Conservation (phyloP, 2,113 vertebrate genomes). For the Oxygymnocypris stewartii region DNA sequence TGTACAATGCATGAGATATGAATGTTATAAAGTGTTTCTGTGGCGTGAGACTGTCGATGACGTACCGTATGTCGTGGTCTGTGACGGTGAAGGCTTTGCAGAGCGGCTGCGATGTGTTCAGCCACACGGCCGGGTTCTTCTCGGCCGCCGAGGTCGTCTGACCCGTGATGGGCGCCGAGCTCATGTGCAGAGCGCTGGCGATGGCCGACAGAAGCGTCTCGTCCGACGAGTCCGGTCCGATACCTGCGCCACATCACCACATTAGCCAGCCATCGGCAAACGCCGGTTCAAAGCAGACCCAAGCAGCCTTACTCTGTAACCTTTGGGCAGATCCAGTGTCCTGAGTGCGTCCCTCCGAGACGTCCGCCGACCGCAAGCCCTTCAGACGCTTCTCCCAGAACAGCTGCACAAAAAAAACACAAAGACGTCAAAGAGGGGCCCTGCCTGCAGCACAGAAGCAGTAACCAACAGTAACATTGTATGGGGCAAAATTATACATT, state of each 20-base stretch:
- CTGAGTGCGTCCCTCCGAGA: constrained; percentile 83
- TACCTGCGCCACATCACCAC: constrained; percentile 60
- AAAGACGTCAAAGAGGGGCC: too few relatives aligned
- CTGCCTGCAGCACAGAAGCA: too few relatives aligned
- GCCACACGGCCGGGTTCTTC: constrained; percentile 91
- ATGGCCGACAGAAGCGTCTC: constrained; percentile 87
- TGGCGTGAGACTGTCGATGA: not conserved
- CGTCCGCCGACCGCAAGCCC: constrained; percentile 82
- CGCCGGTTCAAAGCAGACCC: not conserved
- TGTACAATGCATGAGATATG: too few relatives aligned
- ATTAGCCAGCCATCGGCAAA: not conserved
- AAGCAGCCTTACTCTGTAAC: constrained; percentile 81
- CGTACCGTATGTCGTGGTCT: constrained; percentile 88
- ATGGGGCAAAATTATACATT: too few relatives aligned
- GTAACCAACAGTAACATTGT: too few relatives aligned
- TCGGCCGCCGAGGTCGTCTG: constrained; percentile 86
- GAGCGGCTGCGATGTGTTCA: constrained; percentile 87
- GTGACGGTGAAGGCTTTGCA: constrained; percentile 91
- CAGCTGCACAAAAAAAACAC: constrained; percentile 67
- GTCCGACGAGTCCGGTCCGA: constrained; percentile 83
- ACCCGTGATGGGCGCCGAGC: constrained; percentile 85
- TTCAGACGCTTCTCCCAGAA: constrained; percentile 89
- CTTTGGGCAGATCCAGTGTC: constrained; percentile 87
- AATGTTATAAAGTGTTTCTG: not conserved
- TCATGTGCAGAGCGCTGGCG: constrained; percentile 91